Base-by-base conservation (phyloP, 2,888 invertebrate species). In the Pachydiplax longipennis region DNA sequence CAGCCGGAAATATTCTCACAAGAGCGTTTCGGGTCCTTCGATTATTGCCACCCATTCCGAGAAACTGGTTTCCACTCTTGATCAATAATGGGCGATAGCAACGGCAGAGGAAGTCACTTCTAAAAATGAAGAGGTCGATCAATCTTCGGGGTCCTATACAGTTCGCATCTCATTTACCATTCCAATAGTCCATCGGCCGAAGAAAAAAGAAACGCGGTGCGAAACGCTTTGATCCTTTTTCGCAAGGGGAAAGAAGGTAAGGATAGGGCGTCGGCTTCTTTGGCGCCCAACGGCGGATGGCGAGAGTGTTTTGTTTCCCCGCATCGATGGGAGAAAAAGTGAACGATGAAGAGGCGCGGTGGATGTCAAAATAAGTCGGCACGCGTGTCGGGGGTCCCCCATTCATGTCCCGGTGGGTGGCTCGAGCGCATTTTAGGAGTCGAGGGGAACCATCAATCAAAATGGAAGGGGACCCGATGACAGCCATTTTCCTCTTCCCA, bases 11-110 rank as follows among this genome's bases (percentile, higher is more conserved):
- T 87, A 58, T 87, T 35, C 58, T 58, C 58, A 61, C 87, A 87
- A 58, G 25, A 53, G 83, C 35, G 25, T 83, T 83, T 83, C 58
- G 58, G 87, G 25, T 22, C 87, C 61, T 15, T 61, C 58, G 87
- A 61, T 87, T 87, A 87, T 87, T 87, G 58, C 87, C 87, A 58
- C 87, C 61, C 87, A 87, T 87, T 87, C 87, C 87, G 61, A 87
- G 87, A 61, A 87, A 87, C 87, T 87, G 87, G 87, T 87, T 87
- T 87, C 58, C 61, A 15, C 87, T 22, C 61, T 87, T 87, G 87
- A 87, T 87, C 87, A 87, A 87, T 87, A 87, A 87, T 22, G 61
- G 37, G 12, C 73, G 73, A 73, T 73, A 73, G 73, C 73, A 22
- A 73, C 31, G 73, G 73, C 73, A 73, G 3, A 73, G 73, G 73